phyloP scores from a whole-genome alignment of 64 coral and sea anemone genomes.

The Montipora efflorescens region DNA sequence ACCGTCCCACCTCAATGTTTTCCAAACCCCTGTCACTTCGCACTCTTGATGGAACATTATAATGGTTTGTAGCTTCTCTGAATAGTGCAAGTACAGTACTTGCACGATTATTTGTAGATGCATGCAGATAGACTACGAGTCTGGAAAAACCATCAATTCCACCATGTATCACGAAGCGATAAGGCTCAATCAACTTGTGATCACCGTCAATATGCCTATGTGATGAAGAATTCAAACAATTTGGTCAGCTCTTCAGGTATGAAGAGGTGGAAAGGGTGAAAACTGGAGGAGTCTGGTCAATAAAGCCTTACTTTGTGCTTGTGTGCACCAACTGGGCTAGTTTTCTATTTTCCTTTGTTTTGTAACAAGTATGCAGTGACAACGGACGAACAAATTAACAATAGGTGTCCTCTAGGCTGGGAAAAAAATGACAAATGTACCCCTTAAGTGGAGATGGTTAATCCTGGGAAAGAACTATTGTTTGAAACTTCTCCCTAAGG shows the following conservation, averaged over 20 bases:
- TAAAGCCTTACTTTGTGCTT: too few species aligned
- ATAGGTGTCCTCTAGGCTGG: too few species aligned
- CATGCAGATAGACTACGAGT: constrained; percentile 45
- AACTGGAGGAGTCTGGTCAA: too few species aligned
- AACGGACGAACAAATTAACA: neutral
- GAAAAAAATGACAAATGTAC: too few species aligned
- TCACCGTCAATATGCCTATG: constrained; percentile 64
- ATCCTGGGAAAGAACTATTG: too few species aligned
- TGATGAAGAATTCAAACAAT: neutral
- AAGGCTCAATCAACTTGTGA: constrained; percentile 60
- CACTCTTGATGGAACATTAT: constrained; percentile 49
- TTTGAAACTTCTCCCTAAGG: too few species aligned
- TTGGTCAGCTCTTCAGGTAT: too few species aligned
- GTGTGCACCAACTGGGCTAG: too few species aligned
- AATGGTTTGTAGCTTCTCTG: neutral
- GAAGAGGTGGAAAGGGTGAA: too few species aligned
- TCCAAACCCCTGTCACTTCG: constrained; percentile 50
- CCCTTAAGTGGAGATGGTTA: too few species aligned
- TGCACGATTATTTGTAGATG: constrained; percentile 59
- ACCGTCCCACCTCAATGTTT: constrained; percentile 56
- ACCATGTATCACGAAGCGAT: constrained; percentile 63
- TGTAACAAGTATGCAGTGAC: too few species aligned
- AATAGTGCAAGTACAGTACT: constrained; percentile 41
- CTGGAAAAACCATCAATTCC: constrained; percentile 62
- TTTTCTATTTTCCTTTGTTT: too few species aligned